Evolutionary conservation across 2,888 invertebrate species (phyloP).

Genomic region (Drymonia ruficornis): DNA sequence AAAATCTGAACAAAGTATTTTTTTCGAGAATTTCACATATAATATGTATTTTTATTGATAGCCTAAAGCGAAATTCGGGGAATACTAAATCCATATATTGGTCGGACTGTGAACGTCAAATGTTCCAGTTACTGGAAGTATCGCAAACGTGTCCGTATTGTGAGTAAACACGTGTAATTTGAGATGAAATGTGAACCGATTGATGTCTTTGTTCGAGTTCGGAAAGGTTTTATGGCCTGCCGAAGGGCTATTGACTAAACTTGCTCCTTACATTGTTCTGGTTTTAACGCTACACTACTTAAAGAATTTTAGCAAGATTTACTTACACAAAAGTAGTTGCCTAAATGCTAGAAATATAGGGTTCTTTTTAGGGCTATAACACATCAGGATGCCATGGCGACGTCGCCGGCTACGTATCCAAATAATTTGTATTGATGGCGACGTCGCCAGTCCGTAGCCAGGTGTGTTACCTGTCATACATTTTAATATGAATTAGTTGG

Average conservation of each 20-base stretch:
- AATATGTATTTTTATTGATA: conserved; percentile 44
- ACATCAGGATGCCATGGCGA: too few relatives aligned
- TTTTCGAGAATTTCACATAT: conserved; percentile 26
- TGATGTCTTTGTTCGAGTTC: conserved; percentile 81
- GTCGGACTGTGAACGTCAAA: conserved; percentile 49
- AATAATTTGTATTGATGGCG: too few relatives aligned
- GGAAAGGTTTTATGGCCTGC: conserved; percentile 65
- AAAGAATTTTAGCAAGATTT: conserved; percentile 5
- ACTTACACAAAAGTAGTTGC: background rate
- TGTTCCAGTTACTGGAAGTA: conserved; percentile 44
- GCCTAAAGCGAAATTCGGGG: conserved; percentile 61
- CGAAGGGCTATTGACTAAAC: conserved; percentile 72
- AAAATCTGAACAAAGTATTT: background rate
- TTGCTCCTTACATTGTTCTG: conserved; percentile 63
- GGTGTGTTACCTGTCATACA: too few relatives aligned
- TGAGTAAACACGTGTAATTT: conserved; percentile 74
- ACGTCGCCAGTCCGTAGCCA: too few relatives aligned
- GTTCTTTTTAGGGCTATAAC: background rate
- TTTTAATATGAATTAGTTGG: too few relatives aligned
- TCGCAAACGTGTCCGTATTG: conserved; percentile 54
- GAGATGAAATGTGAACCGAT: conserved; percentile 80
- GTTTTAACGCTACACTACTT: conserved; percentile 23
- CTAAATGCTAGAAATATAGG: background rate
- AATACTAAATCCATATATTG: conserved; percentile 53
- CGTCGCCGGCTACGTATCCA: too few relatives aligned